These are phyloP conservation scores for Trisateles emortualis DNA, from an alignment of 2,888 invertebrate species.

Conservation along the genomic window DNA sequence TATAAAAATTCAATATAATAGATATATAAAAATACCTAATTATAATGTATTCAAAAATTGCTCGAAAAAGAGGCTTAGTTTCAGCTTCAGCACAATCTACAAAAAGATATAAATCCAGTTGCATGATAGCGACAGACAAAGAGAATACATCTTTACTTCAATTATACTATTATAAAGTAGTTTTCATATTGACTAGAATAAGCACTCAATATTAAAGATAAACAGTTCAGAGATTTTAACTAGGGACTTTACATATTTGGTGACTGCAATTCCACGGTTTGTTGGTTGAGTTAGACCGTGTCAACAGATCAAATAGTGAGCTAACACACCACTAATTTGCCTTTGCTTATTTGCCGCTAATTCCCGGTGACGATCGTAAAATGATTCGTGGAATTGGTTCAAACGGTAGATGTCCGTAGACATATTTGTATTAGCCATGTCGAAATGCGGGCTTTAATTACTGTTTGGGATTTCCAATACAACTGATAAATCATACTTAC, in stretches of 20 bases:
- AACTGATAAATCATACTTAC: no score
- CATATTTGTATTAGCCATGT: background rate
- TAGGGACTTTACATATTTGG: background rate
- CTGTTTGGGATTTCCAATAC: background rate
- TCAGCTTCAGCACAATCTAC: no score
- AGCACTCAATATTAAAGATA: no score
- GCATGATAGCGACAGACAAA: no score
- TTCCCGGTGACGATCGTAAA: slow-evolving; percentile 1
- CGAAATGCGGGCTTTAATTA: slow-evolving; percentile 1
- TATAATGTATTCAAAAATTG: no score
- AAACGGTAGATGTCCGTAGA: background rate
- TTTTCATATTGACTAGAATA: background rate
- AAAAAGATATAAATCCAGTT: no score
- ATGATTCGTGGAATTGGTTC: slow-evolving; percentile 3
- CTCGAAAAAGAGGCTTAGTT: no score
- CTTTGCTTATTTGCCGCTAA: background rate
- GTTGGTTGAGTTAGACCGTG: background rate
- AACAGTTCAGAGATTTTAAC: no score
- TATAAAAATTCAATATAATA: no score
- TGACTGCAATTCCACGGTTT: background rate
- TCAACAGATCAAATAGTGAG: slow-evolving; percentile 2
- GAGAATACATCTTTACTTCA: no score
- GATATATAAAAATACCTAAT: no score
- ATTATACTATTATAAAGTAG: no score
- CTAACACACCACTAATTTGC: slow-evolving; percentile 1